Evolutionary conservation across 2,888 invertebrate species (phyloP).

Genomic region (Cephonodes hylas): DNA sequence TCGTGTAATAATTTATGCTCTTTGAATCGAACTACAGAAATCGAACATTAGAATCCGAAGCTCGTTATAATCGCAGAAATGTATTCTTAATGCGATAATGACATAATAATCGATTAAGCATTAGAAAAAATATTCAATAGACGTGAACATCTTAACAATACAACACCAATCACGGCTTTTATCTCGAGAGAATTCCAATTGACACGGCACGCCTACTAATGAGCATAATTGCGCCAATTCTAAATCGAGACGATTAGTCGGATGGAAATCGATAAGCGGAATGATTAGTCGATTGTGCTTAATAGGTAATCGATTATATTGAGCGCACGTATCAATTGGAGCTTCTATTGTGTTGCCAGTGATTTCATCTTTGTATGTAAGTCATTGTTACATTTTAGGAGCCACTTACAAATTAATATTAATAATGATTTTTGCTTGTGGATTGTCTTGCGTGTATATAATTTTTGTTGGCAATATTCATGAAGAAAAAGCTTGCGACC

Average conservation of each 20-base stretch:
- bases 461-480: too few relatives aligned
- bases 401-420: too few relatives aligned
- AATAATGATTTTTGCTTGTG: too few relatives aligned
- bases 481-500: too few relatives aligned
- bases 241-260: background rate
- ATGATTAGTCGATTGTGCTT: background rate
- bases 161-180: background rate
- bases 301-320: background rate
- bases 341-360: background rate
- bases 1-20: too few relatives aligned
- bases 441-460: too few relatives aligned
- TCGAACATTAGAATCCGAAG: too few relatives aligned
- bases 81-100: background rate
- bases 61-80: background rate
- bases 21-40: too few relatives aligned
- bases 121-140: background rate
- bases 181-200: background rate
- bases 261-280: background rate
- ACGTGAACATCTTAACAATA: background rate
- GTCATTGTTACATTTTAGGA: background rate
- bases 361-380: background rate
- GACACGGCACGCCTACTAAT: background rate
- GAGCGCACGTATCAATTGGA: background rate
- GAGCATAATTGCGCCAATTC: background rate
- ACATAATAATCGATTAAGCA: background rate